phyloP scores from a whole-genome alignment of 2,113 vertebrate species.

The Rhea pennata region DNA sequence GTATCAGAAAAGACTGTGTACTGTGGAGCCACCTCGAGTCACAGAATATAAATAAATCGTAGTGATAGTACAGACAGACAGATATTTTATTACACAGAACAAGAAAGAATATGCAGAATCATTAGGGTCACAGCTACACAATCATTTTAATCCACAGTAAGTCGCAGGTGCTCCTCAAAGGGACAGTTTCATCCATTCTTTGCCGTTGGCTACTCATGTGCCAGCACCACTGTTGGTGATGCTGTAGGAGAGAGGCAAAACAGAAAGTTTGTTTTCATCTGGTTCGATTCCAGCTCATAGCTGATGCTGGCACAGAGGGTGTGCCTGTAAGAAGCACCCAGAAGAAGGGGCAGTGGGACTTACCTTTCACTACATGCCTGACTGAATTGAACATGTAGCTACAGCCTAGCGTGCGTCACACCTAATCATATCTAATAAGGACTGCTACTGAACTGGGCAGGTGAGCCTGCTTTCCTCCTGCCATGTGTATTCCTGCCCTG shows the following conservation, averaged over 20 bases:
- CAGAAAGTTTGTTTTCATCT: neutral
- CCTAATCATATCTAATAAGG: neutral
- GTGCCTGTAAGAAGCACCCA: neutral
- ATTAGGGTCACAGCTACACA: neutral
- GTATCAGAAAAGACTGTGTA: neutral
- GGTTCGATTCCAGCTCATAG: neutral
- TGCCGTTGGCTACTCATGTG: neutral
- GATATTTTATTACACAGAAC: neutral
- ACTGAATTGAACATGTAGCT: neutral
- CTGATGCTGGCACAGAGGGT: neutral
- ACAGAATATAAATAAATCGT: slow-evolving; percentile 2
- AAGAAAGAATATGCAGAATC: neutral
- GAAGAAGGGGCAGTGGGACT: accelerated
- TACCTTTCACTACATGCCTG: neutral
- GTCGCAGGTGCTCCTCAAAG: neutral
- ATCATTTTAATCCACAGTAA: neutral
- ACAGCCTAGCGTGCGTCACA: no score
- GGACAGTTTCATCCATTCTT: neutral
- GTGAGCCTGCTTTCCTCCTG: neutral
- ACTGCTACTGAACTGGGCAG: neutral
- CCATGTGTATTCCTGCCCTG: accelerated
- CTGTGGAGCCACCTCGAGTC: neutral
- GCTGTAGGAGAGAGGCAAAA: neutral
- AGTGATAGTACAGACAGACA: neutral
- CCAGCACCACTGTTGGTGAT: neutral